phyloP scores from a whole-genome alignment of 2,888 invertebrate species.

The Machimus rusticus region DNA sequence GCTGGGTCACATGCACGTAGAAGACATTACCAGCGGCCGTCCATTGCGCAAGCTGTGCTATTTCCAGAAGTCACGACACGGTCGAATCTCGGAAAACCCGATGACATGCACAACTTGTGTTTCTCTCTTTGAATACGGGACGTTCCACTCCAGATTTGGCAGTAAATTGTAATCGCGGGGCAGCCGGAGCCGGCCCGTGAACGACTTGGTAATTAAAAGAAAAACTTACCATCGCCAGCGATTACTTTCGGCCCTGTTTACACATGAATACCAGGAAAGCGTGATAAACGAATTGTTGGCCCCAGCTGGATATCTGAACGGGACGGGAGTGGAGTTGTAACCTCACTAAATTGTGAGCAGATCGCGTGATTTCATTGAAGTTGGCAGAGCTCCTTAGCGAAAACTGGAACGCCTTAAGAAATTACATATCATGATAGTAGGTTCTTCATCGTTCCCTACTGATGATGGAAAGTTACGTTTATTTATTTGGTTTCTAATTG shows the following conservation, averaged over 20 bases:
- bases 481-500: too few species aligned
- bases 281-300: background rate
- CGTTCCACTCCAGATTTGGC: constrained; percentile 5
- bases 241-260: background rate
- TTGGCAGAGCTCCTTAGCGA: background rate
- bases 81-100: background rate
- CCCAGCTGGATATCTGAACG: background rate
- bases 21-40: background rate
- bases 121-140: background rate
- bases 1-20: background rate
- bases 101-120: constrained; percentile 13
- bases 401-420: background rate
- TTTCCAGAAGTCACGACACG: constrained; percentile 16
- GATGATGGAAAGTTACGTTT: background rate
- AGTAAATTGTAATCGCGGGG: background rate
- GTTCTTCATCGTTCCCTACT: background rate
- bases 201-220: background rate
- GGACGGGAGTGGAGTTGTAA: background rate
- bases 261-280: background rate
- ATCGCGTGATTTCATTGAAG: background rate
- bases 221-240: background rate
- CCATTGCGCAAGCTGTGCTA: background rate
- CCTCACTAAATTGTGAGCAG: background rate
- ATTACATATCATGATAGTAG: background rate
- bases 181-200: background rate